phyloP scores from a whole-genome alignment of 92 coral and sea anemone genomes.

The Porites lobata region DNA sequence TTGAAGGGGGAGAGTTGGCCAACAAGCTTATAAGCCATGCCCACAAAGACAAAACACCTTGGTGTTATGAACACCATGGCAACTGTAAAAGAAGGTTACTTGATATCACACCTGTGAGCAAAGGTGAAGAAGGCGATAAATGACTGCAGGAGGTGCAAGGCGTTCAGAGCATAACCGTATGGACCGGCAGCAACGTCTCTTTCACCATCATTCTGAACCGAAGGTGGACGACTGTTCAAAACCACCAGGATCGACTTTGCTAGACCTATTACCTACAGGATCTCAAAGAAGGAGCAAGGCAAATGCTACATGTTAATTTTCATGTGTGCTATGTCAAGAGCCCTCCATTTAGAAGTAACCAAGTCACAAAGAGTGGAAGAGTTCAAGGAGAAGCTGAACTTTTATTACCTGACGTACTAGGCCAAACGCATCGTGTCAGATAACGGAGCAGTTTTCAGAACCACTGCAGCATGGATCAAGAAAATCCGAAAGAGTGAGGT shows the following conservation, averaged over 20 bases:
- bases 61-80: constrained; percentile 70
- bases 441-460: constrained; percentile 55
- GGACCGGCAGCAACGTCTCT: no score
- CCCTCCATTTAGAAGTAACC: constrained; percentile 62
- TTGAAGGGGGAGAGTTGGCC: constrained; percentile 70
- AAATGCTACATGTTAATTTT: no score
- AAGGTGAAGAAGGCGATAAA: constrained; percentile 49
- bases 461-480: constrained; percentile 68
- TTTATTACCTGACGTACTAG: constrained; percentile 57
- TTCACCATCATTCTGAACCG: not conserved
- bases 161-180: no score
- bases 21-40: constrained; percentile 70
- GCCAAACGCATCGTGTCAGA: constrained; percentile 63
- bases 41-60: constrained; percentile 53
- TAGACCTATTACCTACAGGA: constrained; percentile 43
- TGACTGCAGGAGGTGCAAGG: constrained; percentile 44
- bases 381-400: constrained; percentile 54
- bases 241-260: constrained; percentile 35
- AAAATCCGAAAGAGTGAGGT: constrained; percentile 60
- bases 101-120: constrained; percentile 61
- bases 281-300: constrained; percentile 11
- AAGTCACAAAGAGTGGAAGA: constrained; percentile 79
- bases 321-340: not conserved
- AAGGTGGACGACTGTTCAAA: constrained; percentile 41
- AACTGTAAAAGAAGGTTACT: constrained; percentile 55